Base-by-base conservation (phyloP, 1,140 invertebrate genomes). In the Polypedilum pembai region DNA sequence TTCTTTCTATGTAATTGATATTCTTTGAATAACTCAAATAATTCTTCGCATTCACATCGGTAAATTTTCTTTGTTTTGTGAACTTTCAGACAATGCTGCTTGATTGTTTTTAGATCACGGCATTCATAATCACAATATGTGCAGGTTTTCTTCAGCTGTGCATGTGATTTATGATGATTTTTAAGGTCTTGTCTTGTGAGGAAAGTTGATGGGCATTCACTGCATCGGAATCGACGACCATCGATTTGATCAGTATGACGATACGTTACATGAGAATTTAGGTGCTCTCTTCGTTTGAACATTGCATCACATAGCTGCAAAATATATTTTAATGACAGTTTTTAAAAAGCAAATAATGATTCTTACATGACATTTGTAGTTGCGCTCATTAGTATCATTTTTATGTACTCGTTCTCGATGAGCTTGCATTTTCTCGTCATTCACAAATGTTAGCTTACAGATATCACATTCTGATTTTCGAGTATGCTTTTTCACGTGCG, bases 381-480 rank as follows among this genome's bases (percentile, higher is more conserved):
- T 18, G 1, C 65, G 17, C 17, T 69, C 65, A 20, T 69, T 21
- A 18, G 15, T 5, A 21, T 21, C 65, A 15, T 56, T 56, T 21
- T 18, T 20, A 7, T 69, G 65, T 18, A 18, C 20, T 20, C 65
- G 17, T 1, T 69, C 65, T 8, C 8, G 17, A 21, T 69, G 65
- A 20, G 20, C 65, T 18, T 69, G 65, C 65, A 69, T 20, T 20
- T 20, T 69, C 10, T 18, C 20, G 2, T 69, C 20, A 12, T 3
- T 18, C 18, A 18, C 20, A 21, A 69, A 69, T 7, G 65, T 20
- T 18, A 69, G 8, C 10, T 69, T 69, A 10, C 65, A 69, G 12
- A 69, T 69, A 10, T 69, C 8, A 69, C 65, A 69, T 21, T 69
- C 65, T 20, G 20, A 69, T 18, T 69, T 69, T 20, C 65, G 15